A percentile compares a stretch with the other conserved stretches of the same genome.
Conservation (phyloP, 2,797 vertebrate species). For the Intellagama lesueurii region DNA sequence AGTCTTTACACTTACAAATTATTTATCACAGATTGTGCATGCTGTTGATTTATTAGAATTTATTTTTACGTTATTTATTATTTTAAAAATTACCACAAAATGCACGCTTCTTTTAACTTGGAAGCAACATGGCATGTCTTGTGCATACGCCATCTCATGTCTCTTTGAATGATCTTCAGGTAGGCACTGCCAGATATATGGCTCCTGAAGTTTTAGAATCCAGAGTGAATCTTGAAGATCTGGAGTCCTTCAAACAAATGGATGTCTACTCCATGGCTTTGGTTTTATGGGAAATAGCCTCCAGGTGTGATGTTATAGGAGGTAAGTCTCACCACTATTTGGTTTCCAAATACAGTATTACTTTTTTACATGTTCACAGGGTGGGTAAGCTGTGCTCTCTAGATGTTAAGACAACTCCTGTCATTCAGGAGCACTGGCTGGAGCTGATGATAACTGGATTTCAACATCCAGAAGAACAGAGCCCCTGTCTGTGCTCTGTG, state of each 20-base stretch:
- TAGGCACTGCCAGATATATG: conserved; percentile 93
- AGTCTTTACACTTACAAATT: too few species aligned
- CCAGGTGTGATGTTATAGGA: conserved; percentile 86
- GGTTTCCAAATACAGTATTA: background rate
- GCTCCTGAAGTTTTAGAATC: conserved; percentile 92
- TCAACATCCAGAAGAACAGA: background rate
- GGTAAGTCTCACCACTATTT: conserved; percentile 67
- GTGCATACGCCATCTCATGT: background rate
- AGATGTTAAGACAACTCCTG: background rate
- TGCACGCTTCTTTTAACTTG: background rate
- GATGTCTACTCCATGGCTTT: conserved; percentile 93
- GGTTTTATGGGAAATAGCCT: conserved; percentile 91
- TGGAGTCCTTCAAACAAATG: conserved; percentile 93
- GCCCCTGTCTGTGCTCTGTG: background rate
- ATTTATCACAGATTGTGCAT: background rate
- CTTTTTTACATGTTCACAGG: background rate
- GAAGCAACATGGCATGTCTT: background rate
- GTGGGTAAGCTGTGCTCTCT: too few species aligned
- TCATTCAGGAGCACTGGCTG: background rate
- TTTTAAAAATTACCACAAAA: background rate
- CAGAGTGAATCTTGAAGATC: conserved; percentile 90
- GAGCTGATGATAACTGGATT: background rate
- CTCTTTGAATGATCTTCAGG: conserved; percentile 73
- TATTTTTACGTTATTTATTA: background rate
- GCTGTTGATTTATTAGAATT: background rate